A percentile compares a stretch with the other conserved stretches of the same genome.
Evolutionary conservation across 2,797 vertebrate genomes (phyloP).

Genomic region (Sorex maritimensis): DNA sequence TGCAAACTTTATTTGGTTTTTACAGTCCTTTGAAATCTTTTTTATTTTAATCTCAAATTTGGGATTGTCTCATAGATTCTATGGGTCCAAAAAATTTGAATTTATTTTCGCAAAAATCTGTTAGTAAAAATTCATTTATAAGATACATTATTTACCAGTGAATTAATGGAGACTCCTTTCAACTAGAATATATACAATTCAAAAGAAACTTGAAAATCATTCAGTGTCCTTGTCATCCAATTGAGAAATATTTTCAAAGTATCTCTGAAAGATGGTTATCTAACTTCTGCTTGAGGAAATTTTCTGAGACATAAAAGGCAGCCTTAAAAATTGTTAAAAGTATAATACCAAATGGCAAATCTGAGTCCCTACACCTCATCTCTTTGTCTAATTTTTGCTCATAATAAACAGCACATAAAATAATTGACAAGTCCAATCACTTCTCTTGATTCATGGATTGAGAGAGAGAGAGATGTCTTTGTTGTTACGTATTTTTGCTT

Average conservation of each 20-base stretch:
- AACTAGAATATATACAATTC: neutral
- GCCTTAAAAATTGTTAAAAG: neutral
- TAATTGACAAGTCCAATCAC: constrained; percentile 2
- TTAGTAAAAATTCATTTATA: constrained; percentile 47
- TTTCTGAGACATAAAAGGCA: neutral
- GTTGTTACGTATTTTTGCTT: constrained; percentile 13
- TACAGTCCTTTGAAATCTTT: neutral
- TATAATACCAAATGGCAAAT: constrained; percentile 27
- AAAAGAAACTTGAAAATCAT: neutral
- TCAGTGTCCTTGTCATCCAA: neutral
- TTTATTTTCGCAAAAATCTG: constrained; percentile 31
- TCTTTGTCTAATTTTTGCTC: constrained; percentile 55
- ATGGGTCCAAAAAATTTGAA: neutral
- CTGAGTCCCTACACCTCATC: neutral
- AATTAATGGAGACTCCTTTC: constrained; percentile 26
- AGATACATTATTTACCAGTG: neutral
- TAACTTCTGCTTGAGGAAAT: constrained; percentile 35
- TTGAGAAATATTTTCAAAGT: constrained; percentile 28
- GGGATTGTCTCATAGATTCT: neutral
- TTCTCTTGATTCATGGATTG: constrained; percentile 45
- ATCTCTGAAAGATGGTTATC: neutral
- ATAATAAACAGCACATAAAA: constrained; percentile 54
- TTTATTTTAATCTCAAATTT: neutral
- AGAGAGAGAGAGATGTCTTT: neutral
- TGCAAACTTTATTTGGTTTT: neutral